Percentiles rank a stretch among this genome's conserved stretches.
These are phyloP conservation scores for Aepyceros melampus DNA, from an alignment of 2,113 vertebrate genomes.

Conservation along the genomic window DNA sequence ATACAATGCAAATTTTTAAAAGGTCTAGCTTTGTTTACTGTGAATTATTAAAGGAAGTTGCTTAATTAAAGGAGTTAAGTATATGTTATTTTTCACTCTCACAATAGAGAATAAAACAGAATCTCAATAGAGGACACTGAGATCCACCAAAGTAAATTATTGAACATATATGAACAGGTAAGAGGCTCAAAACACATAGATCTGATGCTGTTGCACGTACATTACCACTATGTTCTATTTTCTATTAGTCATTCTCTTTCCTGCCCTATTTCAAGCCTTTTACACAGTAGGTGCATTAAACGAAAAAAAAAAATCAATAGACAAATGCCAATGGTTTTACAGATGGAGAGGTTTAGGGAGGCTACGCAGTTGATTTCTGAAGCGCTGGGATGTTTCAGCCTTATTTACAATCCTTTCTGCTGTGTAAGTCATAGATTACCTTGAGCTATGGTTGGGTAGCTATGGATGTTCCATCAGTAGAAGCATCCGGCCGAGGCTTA, in stretches of 20 bases:
- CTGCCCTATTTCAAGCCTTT: neutral
- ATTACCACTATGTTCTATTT: neutral
- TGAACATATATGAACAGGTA: neutral
- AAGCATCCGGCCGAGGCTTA: conserved; percentile 3
- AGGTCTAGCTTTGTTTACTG: neutral
- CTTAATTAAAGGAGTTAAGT: neutral
- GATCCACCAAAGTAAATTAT: neutral
- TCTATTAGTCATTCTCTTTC: neutral
- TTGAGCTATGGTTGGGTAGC: conserved; percentile 66
- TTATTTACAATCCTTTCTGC: conserved; percentile 19
- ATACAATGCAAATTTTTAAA: neutral
- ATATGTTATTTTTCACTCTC: neutral
- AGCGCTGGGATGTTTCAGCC: neutral
- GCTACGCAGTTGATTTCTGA: neutral
- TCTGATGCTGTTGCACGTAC: neutral
- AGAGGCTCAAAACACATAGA: neutral
- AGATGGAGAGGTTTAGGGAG: neutral
- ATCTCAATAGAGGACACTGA: neutral
- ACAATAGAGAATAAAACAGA: neutral
- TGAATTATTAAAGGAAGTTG: neutral
- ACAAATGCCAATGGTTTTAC: neutral
- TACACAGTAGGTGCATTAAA: neutral
- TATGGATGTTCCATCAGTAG: conserved; percentile 56
- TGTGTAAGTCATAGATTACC: conserved; percentile 40
- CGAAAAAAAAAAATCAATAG: neutral